phyloP scores from a whole-genome alignment of 2,888 invertebrate genomes.

The Himalopsyche kuldschensis region DNA sequence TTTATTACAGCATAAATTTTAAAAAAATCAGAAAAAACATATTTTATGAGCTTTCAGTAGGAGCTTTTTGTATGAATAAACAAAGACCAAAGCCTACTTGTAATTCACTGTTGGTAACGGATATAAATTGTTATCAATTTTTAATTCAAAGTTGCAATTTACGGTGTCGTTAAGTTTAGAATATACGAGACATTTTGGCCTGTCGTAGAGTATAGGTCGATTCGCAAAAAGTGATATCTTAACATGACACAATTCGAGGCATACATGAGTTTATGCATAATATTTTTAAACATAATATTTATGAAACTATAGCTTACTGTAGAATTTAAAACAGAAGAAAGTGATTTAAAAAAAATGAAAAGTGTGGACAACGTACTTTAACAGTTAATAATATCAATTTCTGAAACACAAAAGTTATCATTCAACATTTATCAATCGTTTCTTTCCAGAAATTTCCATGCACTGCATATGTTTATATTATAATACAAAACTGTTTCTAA shows the following conservation, averaged over 20 bases:
- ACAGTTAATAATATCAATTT: too few relatives aligned
- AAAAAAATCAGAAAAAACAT: not conserved
- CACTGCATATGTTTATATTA: too few relatives aligned
- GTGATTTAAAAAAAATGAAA: too few relatives aligned
- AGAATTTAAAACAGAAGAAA: too few relatives aligned
- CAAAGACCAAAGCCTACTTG: slow-evolving; percentile 1
- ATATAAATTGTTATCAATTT: slow-evolving; percentile 34
- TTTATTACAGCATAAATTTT: not conserved
- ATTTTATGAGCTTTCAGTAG: not conserved
- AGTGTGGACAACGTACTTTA: too few relatives aligned
- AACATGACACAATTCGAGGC: not conserved
- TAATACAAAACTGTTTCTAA: too few relatives aligned
- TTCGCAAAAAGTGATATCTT: not conserved
- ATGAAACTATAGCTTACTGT: too few relatives aligned
- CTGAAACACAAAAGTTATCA: too few relatives aligned
- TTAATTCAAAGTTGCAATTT: slow-evolving; percentile 35
- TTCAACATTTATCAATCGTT: too few relatives aligned
- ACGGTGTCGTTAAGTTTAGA: slow-evolving; percentile 37
- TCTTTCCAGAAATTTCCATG: too few relatives aligned
- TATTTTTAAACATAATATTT: too few relatives aligned
- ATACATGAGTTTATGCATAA: too few relatives aligned
- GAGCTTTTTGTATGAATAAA: not conserved
- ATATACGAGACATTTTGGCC: slow-evolving; percentile 38
- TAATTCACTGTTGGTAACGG: not conserved
- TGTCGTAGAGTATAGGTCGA: not conserved